Evolutionary conservation across 2,797 vertebrate species (phyloP).

Genomic region (Sebastes itinus): DNA sequence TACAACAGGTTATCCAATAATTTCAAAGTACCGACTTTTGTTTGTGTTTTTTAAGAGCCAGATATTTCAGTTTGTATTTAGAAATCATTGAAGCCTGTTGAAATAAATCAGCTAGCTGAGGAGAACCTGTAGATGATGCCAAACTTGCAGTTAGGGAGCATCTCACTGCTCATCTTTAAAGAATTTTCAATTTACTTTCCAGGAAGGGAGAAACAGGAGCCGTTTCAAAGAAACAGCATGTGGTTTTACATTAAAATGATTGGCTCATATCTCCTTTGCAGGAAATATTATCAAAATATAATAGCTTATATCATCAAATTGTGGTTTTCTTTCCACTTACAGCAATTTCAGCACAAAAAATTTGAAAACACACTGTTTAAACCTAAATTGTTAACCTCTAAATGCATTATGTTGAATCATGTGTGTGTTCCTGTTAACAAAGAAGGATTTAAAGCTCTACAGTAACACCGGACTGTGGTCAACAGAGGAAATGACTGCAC

Average conservation of each 20-base stretch:
- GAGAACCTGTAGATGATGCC: neutral
- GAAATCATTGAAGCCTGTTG: neutral
- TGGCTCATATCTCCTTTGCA: neutral
- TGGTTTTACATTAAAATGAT: neutral
- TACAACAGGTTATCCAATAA: neutral
- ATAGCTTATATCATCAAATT: neutral
- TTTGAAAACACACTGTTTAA: neutral
- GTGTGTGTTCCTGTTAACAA: neutral
- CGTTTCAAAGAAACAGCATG: neutral
- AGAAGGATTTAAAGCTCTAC: neutral
- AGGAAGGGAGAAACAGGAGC: neutral
- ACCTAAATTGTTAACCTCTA: neutral
- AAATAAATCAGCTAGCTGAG: neutral
- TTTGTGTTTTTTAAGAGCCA: neutral
- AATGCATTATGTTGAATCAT: neutral
- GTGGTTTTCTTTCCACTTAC: neutral
- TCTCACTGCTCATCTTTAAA: neutral
- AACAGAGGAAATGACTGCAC: conserved; percentile 30
- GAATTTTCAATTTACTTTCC: neutral
- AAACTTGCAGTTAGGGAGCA: neutral
- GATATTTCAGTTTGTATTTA: neutral
- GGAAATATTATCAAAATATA: neutral
- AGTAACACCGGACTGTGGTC: conserved; percentile 13
- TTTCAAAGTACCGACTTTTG: neutral
- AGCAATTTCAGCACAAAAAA: neutral